Percentiles rank a stretch among this genome's conserved stretches.
Evolutionary conservation across 2,888 invertebrate genomes (phyloP).

Genomic region (Drosophila infuscata): DNA sequence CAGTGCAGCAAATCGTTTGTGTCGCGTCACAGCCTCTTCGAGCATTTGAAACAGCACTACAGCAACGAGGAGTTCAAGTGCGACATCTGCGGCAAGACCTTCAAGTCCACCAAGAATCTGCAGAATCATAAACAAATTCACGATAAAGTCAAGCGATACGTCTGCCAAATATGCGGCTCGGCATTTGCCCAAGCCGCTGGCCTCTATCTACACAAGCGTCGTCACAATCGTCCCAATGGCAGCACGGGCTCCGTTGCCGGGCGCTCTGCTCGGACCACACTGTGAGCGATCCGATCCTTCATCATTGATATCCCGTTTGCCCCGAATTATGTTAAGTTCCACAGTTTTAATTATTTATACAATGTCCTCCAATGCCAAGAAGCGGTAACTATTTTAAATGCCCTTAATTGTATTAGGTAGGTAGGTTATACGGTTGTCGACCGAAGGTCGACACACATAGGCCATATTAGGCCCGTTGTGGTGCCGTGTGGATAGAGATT

Average conservation of each 20-base stretch:
- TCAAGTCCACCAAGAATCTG: slow-evolving; percentile 83
- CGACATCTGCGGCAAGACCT: slow-evolving; percentile 81
- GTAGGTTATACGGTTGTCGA: no score
- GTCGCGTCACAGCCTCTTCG: slow-evolving; percentile 73
- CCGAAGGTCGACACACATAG: no score
- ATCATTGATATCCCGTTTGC: slow-evolving; percentile 8
- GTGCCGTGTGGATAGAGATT: no score
- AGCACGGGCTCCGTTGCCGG: slow-evolving; percentile 67
- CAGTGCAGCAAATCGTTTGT: slow-evolving; percentile 76
- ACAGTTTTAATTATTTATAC: slow-evolving; percentile 34
- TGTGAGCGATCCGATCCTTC: slow-evolving; percentile 45
- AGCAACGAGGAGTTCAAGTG: slow-evolving; percentile 81
- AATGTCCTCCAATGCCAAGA: slow-evolving; percentile 49
- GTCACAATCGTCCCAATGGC: slow-evolving; percentile 78
- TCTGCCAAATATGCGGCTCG: slow-evolving; percentile 83
- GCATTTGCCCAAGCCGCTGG: slow-evolving; percentile 84
- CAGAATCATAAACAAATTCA: slow-evolving; percentile 84
- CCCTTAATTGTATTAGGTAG: slow-evolving; percentile 7
- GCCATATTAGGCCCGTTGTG: no score
- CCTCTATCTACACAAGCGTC: slow-evolving; percentile 82
- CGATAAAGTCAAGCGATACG: slow-evolving; percentile 82
- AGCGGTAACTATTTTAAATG: slow-evolving; percentile 40
- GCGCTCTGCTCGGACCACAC: slow-evolving; percentile 59
- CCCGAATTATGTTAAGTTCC: not conserved
- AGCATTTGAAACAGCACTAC: slow-evolving; percentile 79